phyloP scores from a whole-genome alignment of 2,797 vertebrate species.

The Coracias cyanogaster region DNA sequence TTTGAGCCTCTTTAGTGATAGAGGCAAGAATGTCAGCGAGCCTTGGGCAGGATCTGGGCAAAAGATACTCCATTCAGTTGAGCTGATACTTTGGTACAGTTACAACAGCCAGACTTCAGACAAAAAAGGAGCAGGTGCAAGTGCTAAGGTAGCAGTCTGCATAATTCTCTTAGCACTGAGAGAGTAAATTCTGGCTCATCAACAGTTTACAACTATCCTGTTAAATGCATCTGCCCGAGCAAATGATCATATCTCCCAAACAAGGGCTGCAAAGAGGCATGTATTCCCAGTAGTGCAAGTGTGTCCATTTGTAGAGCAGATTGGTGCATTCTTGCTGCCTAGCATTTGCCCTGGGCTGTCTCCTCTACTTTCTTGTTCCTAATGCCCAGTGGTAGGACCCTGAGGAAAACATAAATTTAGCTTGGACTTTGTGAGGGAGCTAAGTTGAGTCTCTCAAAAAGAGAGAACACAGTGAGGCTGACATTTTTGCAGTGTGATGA shows the following conservation, averaged over 20 bases:
- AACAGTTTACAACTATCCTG: background rate
- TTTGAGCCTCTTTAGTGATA: background rate
- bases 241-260: background rate
- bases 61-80: background rate
- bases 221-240: background rate
- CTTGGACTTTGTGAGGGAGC: background rate
- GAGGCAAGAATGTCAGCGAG: background rate
- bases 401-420: background rate
- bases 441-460: background rate
- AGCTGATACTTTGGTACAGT: background rate
- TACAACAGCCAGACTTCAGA: background rate
- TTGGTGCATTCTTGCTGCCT: background rate
- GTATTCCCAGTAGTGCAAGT: background rate
- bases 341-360: background rate
- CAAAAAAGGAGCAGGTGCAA: background rate
- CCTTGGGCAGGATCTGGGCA: background rate
- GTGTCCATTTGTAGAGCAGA: background rate
- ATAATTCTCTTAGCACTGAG: background rate
- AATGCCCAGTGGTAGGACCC: background rate
- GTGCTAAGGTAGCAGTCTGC: background rate
- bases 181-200: background rate
- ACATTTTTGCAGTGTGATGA: background rate
- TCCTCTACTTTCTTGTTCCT: background rate
- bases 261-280: background rate
- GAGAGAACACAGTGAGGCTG: background rate